Evolutionary conservation across 2,113 vertebrate species (phyloP), one percentile per base, ranked within the genome.

Genomic region (Monarcha castaneiventris): DNA sequence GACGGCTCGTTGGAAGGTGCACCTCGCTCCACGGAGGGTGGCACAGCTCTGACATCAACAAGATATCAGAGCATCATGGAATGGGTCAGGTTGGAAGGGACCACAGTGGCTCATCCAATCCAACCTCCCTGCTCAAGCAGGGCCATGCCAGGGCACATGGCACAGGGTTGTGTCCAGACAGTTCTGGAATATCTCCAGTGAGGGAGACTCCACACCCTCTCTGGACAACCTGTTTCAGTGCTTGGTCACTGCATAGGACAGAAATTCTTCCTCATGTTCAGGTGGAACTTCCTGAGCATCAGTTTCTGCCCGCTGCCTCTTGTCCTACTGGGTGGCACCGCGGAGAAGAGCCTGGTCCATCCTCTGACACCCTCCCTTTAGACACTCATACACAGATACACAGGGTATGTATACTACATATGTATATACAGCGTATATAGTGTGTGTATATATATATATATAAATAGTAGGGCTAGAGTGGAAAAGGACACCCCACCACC

Each of bases 371-470:
- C 27, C 44, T 17, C 44, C 26, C 44, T 33, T 43, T 5, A 16
- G 26, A 37, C 26, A 20, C 52, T 49, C 10, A 29, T 0, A 49
- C 5, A 20, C 56, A n/a, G n/a, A n/a, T n/a, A 26, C 25, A 3
- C 2, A 21, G 26, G 9, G 2, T 16, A 32, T 19, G 33, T 13
- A 29, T 5, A 46, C 26, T 67, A 25, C 17, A 32, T 5, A 35
- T 3, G 16, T 8, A 5, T 29, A 32, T 5, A 44, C 0, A 26
- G 17, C 10, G 26, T 19, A 59, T 10, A 37, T 3, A 25, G n/a
- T 4, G 11, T 11, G 7, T 19, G 18, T 44, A 44, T 37, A 17
- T 18, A 17, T 10, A 4, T 19, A 9, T 16, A 29, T 6, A 18
- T 25, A 51, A 2, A 4, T 2, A n/a, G 33, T 2, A 23, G 8